Conservation (phyloP, 2,888 invertebrate species). For the Lithophane ornitopus region DNA sequence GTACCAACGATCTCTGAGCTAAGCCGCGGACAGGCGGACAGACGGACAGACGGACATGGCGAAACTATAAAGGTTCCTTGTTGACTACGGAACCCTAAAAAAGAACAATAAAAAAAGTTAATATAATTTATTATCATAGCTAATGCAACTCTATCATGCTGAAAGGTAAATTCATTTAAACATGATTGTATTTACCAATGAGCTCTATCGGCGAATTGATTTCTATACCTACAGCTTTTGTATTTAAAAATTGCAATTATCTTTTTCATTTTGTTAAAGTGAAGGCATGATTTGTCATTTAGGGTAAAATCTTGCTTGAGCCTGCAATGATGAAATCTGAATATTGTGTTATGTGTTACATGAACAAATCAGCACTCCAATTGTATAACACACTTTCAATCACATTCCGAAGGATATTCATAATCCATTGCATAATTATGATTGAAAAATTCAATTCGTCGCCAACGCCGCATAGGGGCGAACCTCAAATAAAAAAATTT, state of each 20-base stretch:
- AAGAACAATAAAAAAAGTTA: slow-evolving; percentile 2
- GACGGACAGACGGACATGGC: too few species aligned
- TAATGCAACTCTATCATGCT: not conserved
- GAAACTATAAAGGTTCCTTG: too few species aligned
- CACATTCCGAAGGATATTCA: too few species aligned
- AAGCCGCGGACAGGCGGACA: too few species aligned
- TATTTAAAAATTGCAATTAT: not conserved
- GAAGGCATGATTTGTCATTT: not conserved
- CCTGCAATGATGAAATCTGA: not conserved
- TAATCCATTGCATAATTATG: too few species aligned
- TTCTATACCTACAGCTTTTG: not conserved
- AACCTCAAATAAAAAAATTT: too few species aligned
- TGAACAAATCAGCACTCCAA: not conserved
- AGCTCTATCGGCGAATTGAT: not conserved
- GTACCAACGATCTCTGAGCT: too few species aligned
- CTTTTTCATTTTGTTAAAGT: not conserved
- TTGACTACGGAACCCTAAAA: not conserved
- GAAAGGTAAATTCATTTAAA: slow-evolving; percentile 5
- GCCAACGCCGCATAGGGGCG: too few species aligned
- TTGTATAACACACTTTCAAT: too few species aligned
- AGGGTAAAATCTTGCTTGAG: not conserved
- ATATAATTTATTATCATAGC: not conserved
- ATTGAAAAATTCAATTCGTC: too few species aligned
- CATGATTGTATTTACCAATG: not conserved
- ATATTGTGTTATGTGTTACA: not conserved